Base-by-base conservation (phyloP, 1,140 invertebrate genomes). In the Pseudobourletiella spinata region DNA sequence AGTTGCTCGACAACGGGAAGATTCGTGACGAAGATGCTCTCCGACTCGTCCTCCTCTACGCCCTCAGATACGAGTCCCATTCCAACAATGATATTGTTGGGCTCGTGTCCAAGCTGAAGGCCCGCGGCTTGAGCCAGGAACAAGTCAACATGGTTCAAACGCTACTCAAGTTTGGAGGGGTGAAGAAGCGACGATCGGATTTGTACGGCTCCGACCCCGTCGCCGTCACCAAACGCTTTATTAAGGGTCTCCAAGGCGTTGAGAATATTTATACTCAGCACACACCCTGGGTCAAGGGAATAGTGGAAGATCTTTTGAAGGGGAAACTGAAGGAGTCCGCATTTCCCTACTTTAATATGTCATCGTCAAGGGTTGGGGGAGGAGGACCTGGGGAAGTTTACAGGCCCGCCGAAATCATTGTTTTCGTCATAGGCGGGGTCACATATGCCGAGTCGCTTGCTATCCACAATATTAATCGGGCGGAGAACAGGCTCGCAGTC, bases 251-350 rank as follows among this genome's bases (percentile, higher is more conserved):
- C 16, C 89, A 89, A 77, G 94, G 93, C 2, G 91, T 98, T 2
- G 95, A 98, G 74, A 98, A 98, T 77, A 91, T 98, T 65, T 98
- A 95, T 73, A 96, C 94, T 0, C 94, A 98, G 73, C 94, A 98
- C 75, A 86, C 84, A 16, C 93, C 94, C 0, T 74, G 94, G 14
- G 72, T 98, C 1, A 85, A 86, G 70, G 86, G 91, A 73, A 86
- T 86, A 0, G 70, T 97, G 0, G 92, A 95, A 73, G 91, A 95
- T 74, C 77, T 95, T 4, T 82, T 92, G 4, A 93, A 89, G 74
- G 91, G 91, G 3, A 86, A 86, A 73, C 79, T 97, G 18, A 85
- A 85, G 64, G 88, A 91, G 67, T 83, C 84, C 43, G 74, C 81
- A 0, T 97, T 87, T 77, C 93, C 93, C 0, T 88, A 85, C 68